These are phyloP conservation scores for Labia minor DNA, from an alignment of 2,888 invertebrate genomes.

Conservation along the genomic window DNA sequence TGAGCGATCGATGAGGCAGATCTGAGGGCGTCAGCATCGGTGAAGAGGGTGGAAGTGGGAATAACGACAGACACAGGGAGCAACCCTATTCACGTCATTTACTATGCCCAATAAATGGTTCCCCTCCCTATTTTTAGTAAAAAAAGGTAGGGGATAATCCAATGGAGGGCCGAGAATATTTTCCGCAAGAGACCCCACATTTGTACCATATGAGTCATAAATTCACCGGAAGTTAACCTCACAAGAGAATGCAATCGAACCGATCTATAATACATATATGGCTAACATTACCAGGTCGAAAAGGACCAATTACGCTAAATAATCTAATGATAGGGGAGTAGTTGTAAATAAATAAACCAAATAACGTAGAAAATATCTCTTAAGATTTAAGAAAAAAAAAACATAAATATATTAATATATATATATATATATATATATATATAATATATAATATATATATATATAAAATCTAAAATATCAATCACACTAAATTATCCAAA, in stretches of 20 bases:
- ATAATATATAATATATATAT: too few relatives aligned
- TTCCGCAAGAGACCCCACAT: too few relatives aligned
- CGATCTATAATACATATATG: too few relatives aligned
- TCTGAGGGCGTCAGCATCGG: conserved; percentile 13
- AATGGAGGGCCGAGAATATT: background rate
- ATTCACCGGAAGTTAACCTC: background rate
- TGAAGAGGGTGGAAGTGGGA: background rate
- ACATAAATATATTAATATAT: too few relatives aligned
- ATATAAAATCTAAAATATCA: background rate
- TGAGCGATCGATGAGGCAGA: background rate
- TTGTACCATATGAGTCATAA: background rate
- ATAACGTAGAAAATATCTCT: too few relatives aligned
- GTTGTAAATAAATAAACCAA: too few relatives aligned
- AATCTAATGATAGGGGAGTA: too few relatives aligned
- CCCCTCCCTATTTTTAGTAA: background rate
- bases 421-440: too few relatives aligned
- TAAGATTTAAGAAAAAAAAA: too few relatives aligned
- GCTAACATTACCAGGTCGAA: too few relatives aligned
- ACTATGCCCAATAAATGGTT: background rate
- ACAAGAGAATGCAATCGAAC: too few relatives aligned
- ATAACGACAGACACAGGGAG: background rate
- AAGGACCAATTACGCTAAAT: too few relatives aligned
- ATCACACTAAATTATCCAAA: background rate
- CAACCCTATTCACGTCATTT: background rate
- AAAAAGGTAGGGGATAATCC: background rate